phyloP scores from a whole-genome alignment of 2,113 vertebrate genomes.

The Lethenteron camtschaticum region DNA sequence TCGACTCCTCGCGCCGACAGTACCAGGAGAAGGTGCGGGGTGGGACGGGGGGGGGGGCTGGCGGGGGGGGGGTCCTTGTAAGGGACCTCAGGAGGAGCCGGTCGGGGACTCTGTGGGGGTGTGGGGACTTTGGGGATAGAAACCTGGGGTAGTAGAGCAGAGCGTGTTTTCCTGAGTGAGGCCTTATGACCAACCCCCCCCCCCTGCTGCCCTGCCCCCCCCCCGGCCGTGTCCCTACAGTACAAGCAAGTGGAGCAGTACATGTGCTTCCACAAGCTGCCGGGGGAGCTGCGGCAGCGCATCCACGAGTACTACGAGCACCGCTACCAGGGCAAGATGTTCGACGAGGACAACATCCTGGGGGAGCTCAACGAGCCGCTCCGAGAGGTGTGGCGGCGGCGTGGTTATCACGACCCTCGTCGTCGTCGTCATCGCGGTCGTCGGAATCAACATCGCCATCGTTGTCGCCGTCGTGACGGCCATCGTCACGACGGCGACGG shows the following conservation, averaged over 20 bases:
- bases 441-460: too few relatives aligned
- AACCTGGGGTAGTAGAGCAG: too few relatives aligned
- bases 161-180: too few relatives aligned
- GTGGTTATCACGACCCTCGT: too few relatives aligned
- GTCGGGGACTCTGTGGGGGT: neutral
- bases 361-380: conserved; percentile 79
- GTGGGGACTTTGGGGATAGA: too few relatives aligned
- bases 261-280: conserved; percentile 98
- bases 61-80: fast-evolving
- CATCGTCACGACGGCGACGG: too few relatives aligned
- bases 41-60: neutral
- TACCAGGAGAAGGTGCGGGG: conserved; percentile 66
- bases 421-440: too few relatives aligned
- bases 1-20: conserved; percentile 65
- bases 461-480: too few relatives aligned
- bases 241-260: conserved; percentile 99
- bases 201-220: too few relatives aligned
- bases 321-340: conserved; percentile 97
- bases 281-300: conserved; percentile 75
- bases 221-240: conserved; percentile 18
- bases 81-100: fast-evolving
- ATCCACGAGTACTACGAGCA: conserved; percentile 96
- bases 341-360: conserved; percentile 89
- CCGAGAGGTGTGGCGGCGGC: conserved; percentile 36
- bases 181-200: too few relatives aligned